Evolutionary conservation across 2,113 vertebrate species (phyloP).

Genomic region (Rhadina sibilatrix): DNA sequence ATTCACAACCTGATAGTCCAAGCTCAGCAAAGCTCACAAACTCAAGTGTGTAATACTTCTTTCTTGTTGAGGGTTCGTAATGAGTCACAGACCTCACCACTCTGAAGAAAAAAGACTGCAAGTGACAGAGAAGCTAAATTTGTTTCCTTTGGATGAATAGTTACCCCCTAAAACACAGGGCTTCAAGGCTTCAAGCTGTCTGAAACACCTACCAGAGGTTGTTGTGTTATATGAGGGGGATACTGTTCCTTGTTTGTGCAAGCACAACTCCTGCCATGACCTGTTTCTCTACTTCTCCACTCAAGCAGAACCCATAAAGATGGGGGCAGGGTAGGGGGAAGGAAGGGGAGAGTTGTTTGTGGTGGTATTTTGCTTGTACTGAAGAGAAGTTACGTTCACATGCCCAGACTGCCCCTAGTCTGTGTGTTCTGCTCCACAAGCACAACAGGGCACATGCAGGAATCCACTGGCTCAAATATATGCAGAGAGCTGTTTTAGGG

Average conservation of each 20-base stretch:
- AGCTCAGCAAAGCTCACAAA: neutral
- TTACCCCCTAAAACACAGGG: neutral
- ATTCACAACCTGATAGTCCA: neutral
- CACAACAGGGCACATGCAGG: neutral
- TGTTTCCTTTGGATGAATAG: neutral
- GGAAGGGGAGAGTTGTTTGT: neutral
- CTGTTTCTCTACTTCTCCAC: neutral
- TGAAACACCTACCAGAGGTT: neutral
- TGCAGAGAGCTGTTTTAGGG: conserved; percentile 46
- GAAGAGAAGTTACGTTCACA: neutral
- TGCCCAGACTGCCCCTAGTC: neutral
- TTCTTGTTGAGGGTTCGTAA: neutral
- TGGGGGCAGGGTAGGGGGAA: neutral
- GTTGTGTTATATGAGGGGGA: neutral
- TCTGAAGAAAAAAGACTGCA: neutral
- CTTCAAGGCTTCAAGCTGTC: neutral
- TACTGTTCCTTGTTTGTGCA: neutral
- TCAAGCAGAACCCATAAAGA: neutral
- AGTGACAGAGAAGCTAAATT: neutral
- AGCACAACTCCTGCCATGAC: neutral
- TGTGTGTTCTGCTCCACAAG: neutral
- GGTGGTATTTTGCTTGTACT: neutral
- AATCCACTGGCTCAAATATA: conserved; percentile 26
- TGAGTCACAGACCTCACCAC: neutral
- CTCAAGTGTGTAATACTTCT: neutral